Base-by-base conservation (phyloP, 2,888 invertebrate genomes). In the Dolichomitus sp. region DNA sequence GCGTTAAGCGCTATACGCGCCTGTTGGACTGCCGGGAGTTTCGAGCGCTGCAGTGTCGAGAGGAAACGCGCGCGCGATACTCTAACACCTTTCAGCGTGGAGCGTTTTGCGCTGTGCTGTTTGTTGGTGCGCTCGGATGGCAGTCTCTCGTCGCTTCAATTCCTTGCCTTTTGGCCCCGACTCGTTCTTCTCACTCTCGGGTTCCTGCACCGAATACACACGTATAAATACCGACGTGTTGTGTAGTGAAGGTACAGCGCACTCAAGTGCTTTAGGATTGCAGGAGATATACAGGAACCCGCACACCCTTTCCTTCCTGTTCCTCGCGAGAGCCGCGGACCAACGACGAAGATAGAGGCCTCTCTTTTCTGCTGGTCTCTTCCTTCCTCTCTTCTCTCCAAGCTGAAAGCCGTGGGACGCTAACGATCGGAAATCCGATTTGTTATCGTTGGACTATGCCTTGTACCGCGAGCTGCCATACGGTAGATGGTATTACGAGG, bases 401-500 rank as follows among this genome's bases (percentile, higher is more conserved):
- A 77, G 77, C 77, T 81, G 83, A 88, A 86, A 87, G 78, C 52
- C 80, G 37, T 75, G 81, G 84, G 80, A 88, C 86, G 87, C 89
- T 91, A 90, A 91, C 89, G 89, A 91, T 88, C 87, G 87, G 86
- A 89, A 91, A 91, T 91, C 89, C 88, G 91, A 91, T 90, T 91
- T 89, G 87, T 88, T 78, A 65, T 65, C 65, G 40, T 70, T 74
- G 73, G 50, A 70, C 57, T 19, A 14, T 65, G 61, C 33, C 37
- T 40, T 69, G 30, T 19, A 30, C 33, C 30, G 72, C 45, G 42
- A 33, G 52, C 19, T 63, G 42, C 48, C 52, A 33, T 54, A 40
- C 45, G 50, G 37, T 19, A 50, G 17, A 37, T 12, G 23, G 40
- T 54, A 54, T 54, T 40, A 65, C 54, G 52, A 19, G 30, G 52